A percentile compares a stretch with the other conserved stretches of the same genome.
Conservation (phyloP, 2,888 invertebrate species). For the Temnothorax unifasciatus region DNA sequence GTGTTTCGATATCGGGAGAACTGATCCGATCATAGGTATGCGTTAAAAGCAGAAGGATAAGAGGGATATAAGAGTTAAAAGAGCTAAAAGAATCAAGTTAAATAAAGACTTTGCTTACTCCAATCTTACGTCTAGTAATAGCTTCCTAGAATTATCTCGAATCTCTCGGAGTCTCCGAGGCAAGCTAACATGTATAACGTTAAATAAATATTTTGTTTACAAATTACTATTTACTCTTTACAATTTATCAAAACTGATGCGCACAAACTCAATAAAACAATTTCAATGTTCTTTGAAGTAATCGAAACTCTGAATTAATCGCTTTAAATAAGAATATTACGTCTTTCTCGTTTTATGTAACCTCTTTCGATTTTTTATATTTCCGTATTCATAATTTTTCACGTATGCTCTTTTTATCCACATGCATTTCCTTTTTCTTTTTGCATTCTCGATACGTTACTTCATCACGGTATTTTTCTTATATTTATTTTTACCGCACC, state of each 20-base stretch:
- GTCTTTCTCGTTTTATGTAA: background rate
- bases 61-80: background rate
- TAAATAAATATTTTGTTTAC: background rate
- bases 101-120: background rate
- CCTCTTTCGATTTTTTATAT: background rate
- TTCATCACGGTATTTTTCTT: background rate
- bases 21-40: background rate
- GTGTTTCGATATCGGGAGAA: background rate
- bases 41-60: background rate
- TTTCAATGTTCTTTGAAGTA: background rate
- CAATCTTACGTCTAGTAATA: background rate
- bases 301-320: background rate
- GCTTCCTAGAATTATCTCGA: background rate
- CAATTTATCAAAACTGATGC: background rate
- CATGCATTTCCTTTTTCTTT: background rate
- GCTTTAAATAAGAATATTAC: background rate
- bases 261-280: background rate
- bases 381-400: background rate
- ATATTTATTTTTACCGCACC: background rate
- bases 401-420: background rate
- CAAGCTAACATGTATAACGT: background rate
- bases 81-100: background rate
- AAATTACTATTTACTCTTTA: slow-evolving; percentile 4
- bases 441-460: background rate
- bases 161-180: background rate